Base-by-base conservation (phyloP, 2,888 invertebrate genomes). In the Sialis fuliginosa region DNA sequence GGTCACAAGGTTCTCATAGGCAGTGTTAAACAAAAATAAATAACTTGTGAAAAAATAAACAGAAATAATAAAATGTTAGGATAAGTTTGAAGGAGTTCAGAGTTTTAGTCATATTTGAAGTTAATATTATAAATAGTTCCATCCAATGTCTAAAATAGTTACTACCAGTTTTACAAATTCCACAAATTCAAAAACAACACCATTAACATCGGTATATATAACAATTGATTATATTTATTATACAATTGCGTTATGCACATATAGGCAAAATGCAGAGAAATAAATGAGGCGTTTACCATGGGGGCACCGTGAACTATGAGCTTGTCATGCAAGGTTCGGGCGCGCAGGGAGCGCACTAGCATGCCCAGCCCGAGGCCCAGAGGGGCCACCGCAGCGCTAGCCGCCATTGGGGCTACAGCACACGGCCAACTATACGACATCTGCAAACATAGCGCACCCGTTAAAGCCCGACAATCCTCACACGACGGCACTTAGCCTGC, bases 391-490 rank as follows among this genome's bases (percentile, higher is more conserved):
- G 49, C 47, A 47, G 47, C 39, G 39, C 49, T 44, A 42, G 45
- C 42, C 31, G 49, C 49, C 33, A 48, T 48, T 44, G 57, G 55
- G 53, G 56, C 53, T 52, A 55, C 59, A 58, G 59, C 55, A 56
- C 56, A 58, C 59, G 70, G 70, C 69, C 70, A 70, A 65, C 70
- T 69, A 68, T 70, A 70, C 63, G 62, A 66, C 59, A 70, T 69
- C 70, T 70, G 66, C 54, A 66, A 66, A 49, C 47, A 50, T 49
- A 49, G 49, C 45, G 45, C 39, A 45, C 30, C 45, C 39, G 39
- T 45, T 45, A 45, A 45, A 32, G 31, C 45, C 45, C 30, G 39
- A 43, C 12, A 43, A 30, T 34, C 43, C 32, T 13, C 32, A 31
- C 13, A 41, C 30, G 13, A 22, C 30, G 13, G 30, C 13, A 41